Base-by-base conservation (phyloP, 2,888 invertebrate species). In the Drosophila anomalata region DNA sequence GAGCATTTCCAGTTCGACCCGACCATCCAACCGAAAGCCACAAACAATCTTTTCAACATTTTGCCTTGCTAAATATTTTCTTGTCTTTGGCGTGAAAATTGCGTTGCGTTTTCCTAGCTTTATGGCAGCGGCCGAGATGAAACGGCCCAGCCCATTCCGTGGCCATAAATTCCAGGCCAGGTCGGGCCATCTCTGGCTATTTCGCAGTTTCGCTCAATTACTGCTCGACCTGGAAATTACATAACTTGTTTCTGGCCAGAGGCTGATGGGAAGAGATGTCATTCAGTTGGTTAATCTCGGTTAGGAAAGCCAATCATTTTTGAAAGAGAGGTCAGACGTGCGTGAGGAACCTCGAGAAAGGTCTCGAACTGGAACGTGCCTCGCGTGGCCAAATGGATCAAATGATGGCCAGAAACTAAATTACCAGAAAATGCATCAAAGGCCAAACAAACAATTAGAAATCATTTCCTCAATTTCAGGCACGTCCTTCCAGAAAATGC, bases 231-330 rank as follows among this genome's bases (percentile, higher is more conserved):
- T 42, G 71, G 44, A 53, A 76, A 79, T 82, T 71, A 56, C 66
- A 72, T 75, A 85, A 79, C 79, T 76, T 53, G 82, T 77, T 84
- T 71, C 36, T 63, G 58, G 8, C 33, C 42, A 22, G 33, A 47
- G 63, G 47, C 63, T 51, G 36, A 74, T 79, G 68, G 62, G 44
- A 51, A 53, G 36, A 84, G 63, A 68, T 76, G 79, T 68, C 83
- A 75, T 63, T 41, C 11, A 41, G 47, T 14, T 14, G 47, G 36
- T 54, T 46, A 51, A 54, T 60, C 54, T 60, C 51, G 41, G 39
- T 54, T 26, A 17, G 11, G 48, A 61, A 59, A 50, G 22, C 39
- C 12, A 26, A 26, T 48, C 39, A 31, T 47, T 47, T 39, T 3
- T 0, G 5, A 29, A 4, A 29, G 68, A 33, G 61, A 47, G 69